Conservation (phyloP, 2,113 vertebrate genomes). For the Bubo scandiacus region DNA sequence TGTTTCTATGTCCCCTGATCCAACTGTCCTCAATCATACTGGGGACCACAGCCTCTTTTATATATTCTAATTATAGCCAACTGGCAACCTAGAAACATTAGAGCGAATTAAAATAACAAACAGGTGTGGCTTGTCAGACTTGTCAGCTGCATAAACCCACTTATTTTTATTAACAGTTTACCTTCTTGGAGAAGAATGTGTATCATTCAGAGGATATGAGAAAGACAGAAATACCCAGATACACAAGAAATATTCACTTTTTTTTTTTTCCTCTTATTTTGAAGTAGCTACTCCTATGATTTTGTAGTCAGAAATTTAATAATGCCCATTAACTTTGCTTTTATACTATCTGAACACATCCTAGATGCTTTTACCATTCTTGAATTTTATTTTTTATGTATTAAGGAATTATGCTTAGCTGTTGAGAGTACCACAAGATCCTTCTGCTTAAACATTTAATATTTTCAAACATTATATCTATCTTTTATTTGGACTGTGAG, state of each 20-base stretch:
- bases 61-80: neutral
- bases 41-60: neutral
- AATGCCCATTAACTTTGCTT: neutral
- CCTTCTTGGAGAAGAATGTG: neutral
- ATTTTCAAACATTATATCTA: neutral
- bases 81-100: neutral
- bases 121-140: neutral
- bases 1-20: rapidly evolving
- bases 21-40: neutral
- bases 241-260: neutral
- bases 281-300: neutral
- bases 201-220: neutral
- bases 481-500: neutral
- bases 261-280: neutral
- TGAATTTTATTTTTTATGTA: neutral
- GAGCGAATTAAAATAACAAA: neutral
- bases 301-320: neutral
- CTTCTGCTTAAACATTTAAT: neutral
- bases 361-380: neutral
- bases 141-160: neutral
- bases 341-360: neutral
- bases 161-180: neutral
- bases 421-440: neutral
- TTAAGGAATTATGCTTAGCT: conserved; percentile 10
- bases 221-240: neutral